Percentiles rank a stretch among this genome's conserved stretches.
Evolutionary conservation across 2,797 vertebrate species (phyloP).

Genomic region (Meda fulgida): DNA sequence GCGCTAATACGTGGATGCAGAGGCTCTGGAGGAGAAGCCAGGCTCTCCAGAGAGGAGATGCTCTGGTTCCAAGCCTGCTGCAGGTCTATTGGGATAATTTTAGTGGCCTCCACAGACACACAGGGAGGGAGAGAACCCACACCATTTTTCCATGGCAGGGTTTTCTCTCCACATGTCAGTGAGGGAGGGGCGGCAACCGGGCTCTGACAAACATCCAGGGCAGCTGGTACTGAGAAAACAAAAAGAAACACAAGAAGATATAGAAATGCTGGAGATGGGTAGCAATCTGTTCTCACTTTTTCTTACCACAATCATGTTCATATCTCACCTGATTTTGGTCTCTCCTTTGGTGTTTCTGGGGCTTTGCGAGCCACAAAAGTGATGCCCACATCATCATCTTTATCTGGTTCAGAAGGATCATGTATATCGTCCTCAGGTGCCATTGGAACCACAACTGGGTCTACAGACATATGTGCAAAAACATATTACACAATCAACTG

Average conservation of each 20-base stretch:
- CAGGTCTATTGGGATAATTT: constrained; percentile 94
- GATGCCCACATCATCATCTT: constrained; percentile 91
- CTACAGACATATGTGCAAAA: constrained; percentile 58
- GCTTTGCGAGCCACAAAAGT: constrained; percentile 87
- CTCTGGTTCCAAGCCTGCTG: constrained; percentile 97
- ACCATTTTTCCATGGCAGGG: constrained; percentile 90
- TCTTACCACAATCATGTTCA: not conserved
- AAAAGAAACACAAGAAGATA: not conserved
- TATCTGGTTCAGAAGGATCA: constrained; percentile 82
- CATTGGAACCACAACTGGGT: constrained; percentile 79
- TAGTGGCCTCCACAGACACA: constrained; percentile 90
- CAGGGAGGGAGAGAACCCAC: constrained; percentile 86
- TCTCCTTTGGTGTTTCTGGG: constrained; percentile 82
- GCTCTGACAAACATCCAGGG: constrained; percentile 82
- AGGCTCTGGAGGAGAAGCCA: constrained; percentile 77
- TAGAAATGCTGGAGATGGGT: not conserved
- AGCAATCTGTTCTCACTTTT: not conserved
- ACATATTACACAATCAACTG: constrained; percentile 11
- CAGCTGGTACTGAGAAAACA: constrained; percentile 70
- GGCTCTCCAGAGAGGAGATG: constrained; percentile 94
- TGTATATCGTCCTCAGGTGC: constrained; percentile 83
- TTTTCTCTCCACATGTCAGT: constrained; percentile 83
- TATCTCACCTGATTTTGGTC: constrained; percentile 82
- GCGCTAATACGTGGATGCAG: constrained; percentile 71
- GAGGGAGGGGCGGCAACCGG: constrained; percentile 78